Base-by-base conservation (phyloP, 2,797 vertebrate genomes). In the Mus caroli region DNA sequence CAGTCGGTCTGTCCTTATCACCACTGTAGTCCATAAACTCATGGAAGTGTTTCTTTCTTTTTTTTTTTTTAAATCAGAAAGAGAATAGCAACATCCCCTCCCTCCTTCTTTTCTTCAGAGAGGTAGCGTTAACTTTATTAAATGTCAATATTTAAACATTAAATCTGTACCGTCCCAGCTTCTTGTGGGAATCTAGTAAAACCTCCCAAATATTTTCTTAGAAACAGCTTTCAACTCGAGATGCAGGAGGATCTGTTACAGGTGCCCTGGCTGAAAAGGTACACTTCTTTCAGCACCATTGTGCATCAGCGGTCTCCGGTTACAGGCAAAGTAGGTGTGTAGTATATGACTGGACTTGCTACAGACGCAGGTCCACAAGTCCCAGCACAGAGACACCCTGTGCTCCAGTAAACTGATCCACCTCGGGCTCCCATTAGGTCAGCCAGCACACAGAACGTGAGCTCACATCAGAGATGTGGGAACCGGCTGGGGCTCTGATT, bases 361-460 rank as follows among this genome's bases (percentile, higher is more conserved):
- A 54, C 96, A 96, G 96, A 95, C 97, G 97, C 97, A 95, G 88
- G 92, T 97, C 96, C 97, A 95, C 90, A 97, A 95, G 97, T 91
- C 96, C 77, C 20, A 77, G 91, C 96, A 99, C 97, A 99, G 98
- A 98, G 97, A 97, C 85, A 88, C 97, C 98, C 97, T 99, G 98
- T 99, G 93, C 94, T 98, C 14, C 77, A 37, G 98, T 97, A 98
- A 98, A 88, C 2, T 64, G 98, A 99, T 98, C 98, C 77, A 92
- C 76, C 95, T 62, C 40, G 6, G 88, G 96, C 43, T 97, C 92
- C 97, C 97, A 69, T 98, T 96, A 98, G 98, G 94, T 96, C 95
- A 88, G 94, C 97, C n/a, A 76, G 58, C 80, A 90, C 94, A 97
- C 97, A 97, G 95, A 97, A 97, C 85, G 90, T 86, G 91, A 96